A percentile compares a stretch with the other conserved stretches of the same genome.
phyloP scores from a whole-genome alignment of 2,113 vertebrate genomes.

The Collichthys lucidus region DNA sequence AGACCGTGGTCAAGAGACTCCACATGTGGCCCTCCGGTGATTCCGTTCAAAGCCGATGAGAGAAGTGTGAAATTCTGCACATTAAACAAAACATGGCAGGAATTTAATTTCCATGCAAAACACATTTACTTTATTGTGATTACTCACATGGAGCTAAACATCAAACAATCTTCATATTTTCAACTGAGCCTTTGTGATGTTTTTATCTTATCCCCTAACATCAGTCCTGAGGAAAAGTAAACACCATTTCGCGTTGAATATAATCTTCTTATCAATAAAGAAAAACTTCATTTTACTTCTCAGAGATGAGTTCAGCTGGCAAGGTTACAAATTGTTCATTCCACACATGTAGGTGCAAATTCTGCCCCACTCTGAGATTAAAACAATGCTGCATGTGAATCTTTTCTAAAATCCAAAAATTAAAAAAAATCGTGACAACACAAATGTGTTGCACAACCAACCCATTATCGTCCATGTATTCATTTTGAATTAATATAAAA shows the following conservation, averaged over 20 bases:
- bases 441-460: neutral
- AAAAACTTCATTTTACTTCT: neutral
- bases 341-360: neutral
- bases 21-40: constrained; percentile 4
- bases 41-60: neutral
- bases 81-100: constrained; percentile 2
- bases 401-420: no score
- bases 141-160: neutral
- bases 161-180: neutral
- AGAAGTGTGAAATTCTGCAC: neutral
- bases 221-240: neutral
- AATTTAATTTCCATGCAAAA: neutral
- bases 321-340: neutral
- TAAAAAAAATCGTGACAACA: neutral
- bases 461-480: neutral
- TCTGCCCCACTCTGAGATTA: no score
- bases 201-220: neutral
- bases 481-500: neutral
- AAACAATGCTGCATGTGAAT: neutral
- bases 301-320: neutral
- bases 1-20: neutral
- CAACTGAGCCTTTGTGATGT: neutral
- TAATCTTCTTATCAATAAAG: neutral
- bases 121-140: neutral
- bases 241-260: neutral